phyloP scores from a whole-genome alignment of 64 coral and sea anemone species.

The Dendrophyllia cribrosa region DNA sequence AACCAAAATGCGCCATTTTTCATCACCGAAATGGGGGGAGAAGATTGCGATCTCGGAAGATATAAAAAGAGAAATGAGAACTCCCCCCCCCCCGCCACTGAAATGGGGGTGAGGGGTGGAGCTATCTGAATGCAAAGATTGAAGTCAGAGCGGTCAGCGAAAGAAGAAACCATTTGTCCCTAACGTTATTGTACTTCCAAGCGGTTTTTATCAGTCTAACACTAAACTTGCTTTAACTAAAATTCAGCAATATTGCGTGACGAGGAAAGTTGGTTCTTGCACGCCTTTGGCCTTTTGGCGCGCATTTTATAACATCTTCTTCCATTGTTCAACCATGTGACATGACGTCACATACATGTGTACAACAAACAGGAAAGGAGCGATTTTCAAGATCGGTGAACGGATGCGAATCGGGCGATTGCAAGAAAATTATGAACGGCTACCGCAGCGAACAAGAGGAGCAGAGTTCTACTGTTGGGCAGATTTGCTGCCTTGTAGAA shows the following conservation, averaged over 20 bases:
- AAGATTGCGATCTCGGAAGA: too few species aligned
- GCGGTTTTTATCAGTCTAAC: too few species aligned
- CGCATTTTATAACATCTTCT: neutral
- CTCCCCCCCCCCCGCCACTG: too few species aligned
- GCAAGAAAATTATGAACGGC: conserved; percentile 82
- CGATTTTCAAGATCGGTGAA: conserved; percentile 90
- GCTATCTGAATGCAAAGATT: too few species aligned
- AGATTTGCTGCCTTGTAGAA: conserved; percentile 99
- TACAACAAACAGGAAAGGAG: conserved; percentile 97
- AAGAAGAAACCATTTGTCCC: too few species aligned
- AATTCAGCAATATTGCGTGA: conserved; percentile 7
- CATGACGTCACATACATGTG: conserved; percentile 92
- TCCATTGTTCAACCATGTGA: conserved; percentile 32
- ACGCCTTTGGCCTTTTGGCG: neutral
- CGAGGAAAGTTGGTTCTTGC: neutral
- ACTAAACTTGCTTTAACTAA: neutral
- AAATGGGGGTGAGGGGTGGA: too few species aligned
- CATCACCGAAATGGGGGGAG: too few species aligned
- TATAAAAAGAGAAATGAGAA: too few species aligned
- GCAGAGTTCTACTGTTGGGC: conserved; percentile 78
- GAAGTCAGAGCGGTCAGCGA: too few species aligned
- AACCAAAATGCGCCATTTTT: too few species aligned
- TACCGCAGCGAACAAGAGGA: conserved; percentile 99
- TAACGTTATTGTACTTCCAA: too few species aligned
- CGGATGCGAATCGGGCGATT: conserved; percentile 11